Evolutionary conservation across 2,797 vertebrate species (phyloP).

Genomic region (Cryptoprocta ferox): DNA sequence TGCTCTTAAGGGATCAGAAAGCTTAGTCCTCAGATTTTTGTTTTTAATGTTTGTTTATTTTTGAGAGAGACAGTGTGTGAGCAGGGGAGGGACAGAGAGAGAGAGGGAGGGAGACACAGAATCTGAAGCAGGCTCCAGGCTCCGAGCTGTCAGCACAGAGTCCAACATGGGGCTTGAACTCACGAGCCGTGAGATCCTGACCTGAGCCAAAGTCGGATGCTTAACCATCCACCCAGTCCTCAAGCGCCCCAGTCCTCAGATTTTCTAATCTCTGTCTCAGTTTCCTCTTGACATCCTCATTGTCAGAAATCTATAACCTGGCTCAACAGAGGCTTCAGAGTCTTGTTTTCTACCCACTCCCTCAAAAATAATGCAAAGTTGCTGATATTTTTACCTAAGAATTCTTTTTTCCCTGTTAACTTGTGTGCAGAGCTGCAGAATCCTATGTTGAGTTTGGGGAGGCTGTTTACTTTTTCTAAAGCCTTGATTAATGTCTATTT

Average conservation of each 20-base stretch:
- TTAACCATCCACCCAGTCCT: too few relatives aligned
- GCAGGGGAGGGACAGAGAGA: too few relatives aligned
- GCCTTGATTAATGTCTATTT: conserved; percentile 26
- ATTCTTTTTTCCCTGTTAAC: neutral
- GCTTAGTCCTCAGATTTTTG: neutral
- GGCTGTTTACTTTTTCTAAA: conserved; percentile 46
- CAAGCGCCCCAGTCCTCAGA: neutral
- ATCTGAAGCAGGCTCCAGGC: too few relatives aligned
- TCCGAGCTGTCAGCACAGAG: too few relatives aligned
- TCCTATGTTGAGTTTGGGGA: neutral
- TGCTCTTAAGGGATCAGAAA: neutral
- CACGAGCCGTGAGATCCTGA: too few relatives aligned
- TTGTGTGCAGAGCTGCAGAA: neutral
- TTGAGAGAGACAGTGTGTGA: too few relatives aligned
- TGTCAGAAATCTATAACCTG: conserved; percentile 9
- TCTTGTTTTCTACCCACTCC: neutral
- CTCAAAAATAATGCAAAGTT: conserved; percentile 26
- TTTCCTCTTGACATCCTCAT: neutral
- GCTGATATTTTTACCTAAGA: neutral
- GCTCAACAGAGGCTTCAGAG: neutral
- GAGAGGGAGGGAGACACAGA: too few relatives aligned
- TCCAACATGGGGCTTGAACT: too few relatives aligned
- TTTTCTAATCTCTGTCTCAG: conserved; percentile 5
- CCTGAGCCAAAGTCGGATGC: too few relatives aligned
- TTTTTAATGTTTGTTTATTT: too few relatives aligned